Percentiles rank a stretch among this genome's conserved stretches.
phyloP scores from a whole-genome alignment of 2,888 invertebrate species.

The Oxyteleia sp. region DNA sequence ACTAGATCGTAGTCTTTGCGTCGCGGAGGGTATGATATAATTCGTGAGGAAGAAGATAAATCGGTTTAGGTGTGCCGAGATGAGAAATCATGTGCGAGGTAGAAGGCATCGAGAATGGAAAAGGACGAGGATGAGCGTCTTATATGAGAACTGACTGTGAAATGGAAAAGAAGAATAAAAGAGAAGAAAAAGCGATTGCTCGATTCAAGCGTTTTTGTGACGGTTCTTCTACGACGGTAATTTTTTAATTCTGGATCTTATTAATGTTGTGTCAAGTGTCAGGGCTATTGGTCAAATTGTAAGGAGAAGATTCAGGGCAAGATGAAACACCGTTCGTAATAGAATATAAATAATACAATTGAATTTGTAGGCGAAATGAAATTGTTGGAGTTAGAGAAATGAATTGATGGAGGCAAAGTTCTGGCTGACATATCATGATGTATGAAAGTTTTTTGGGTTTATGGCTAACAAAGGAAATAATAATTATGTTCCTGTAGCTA shows the following conservation, averaged over 20 bases:
- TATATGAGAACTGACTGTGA: conserved; percentile 60
- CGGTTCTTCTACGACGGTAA: conserved; percentile 18
- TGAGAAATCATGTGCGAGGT: conserved; percentile 79
- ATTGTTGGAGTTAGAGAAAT: too few species aligned
- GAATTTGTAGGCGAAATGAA: too few species aligned
- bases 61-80: conserved; percentile 67
- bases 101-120: conserved; percentile 43
- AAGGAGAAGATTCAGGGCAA: neutral
- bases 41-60: conserved; percentile 70
- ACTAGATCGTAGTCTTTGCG: conserved; percentile 36
- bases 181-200: conserved; percentile 28
- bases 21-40: conserved; percentile 59
- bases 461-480: too few species aligned
- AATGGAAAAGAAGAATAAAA: conserved; percentile 62
- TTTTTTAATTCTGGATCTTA: conserved; percentile 46
- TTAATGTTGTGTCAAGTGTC: conserved; percentile 26
- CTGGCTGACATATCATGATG: too few species aligned
- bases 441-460: too few species aligned
- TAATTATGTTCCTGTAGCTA: too few species aligned
- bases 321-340: conserved; percentile 2
- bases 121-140: conserved; percentile 52
- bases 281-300: conserved; percentile 13
- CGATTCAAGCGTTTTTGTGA: conserved; percentile 22
- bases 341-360: neutral
- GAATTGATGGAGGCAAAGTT: too few species aligned